These are phyloP conservation scores for Paramacrobiotus metropolitanus DNA, from an alignment of 1,140 invertebrate genomes.

Conservation along the genomic window DNA sequence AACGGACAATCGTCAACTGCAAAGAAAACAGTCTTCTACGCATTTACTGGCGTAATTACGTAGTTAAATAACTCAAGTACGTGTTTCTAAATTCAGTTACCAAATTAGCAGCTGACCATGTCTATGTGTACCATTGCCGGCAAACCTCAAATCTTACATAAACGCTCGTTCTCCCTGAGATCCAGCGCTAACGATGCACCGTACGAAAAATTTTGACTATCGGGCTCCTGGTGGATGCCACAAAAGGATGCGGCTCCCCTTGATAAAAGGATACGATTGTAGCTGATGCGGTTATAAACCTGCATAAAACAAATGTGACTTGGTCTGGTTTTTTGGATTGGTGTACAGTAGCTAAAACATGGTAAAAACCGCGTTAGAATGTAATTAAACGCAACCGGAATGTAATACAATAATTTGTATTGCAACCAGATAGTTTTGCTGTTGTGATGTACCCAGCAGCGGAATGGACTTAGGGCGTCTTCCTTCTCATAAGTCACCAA, in stretches of 20 bases:
- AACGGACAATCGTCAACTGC: conserved; percentile 69
- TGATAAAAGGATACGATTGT: conserved; percentile 68
- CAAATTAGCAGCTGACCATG: conserved; percentile 8
- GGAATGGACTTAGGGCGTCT: conserved; percentile 79
- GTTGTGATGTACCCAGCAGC: conserved; percentile 54
- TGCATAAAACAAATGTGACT: conserved; percentile 15
- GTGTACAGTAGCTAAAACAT: no score
- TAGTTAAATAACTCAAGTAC: conserved; percentile 1
- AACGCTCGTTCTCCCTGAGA: conserved; percentile 72
- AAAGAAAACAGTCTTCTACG: conserved; percentile 13
- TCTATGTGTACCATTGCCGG: background rate
- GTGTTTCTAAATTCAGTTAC: conserved; percentile 3
- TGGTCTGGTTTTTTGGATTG: conserved; percentile 1
- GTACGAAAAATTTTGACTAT: conserved; percentile 57
- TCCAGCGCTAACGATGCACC: conserved; percentile 70
- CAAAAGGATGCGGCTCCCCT: conserved; percentile 73
- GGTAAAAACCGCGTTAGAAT: no score
- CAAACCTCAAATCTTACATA: conserved; percentile 32
- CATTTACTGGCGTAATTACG: no score
- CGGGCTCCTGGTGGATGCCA: conserved; percentile 64
- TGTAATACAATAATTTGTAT: background rate
- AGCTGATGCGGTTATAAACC: conserved; percentile 75
- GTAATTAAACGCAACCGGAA: conserved; percentile 10
- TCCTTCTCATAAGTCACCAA: conserved; percentile 85
- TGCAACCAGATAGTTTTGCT: no score